Evolutionary conservation across 2,797 vertebrate species (phyloP).

Genomic region (Borostomias antarcticus): DNA sequence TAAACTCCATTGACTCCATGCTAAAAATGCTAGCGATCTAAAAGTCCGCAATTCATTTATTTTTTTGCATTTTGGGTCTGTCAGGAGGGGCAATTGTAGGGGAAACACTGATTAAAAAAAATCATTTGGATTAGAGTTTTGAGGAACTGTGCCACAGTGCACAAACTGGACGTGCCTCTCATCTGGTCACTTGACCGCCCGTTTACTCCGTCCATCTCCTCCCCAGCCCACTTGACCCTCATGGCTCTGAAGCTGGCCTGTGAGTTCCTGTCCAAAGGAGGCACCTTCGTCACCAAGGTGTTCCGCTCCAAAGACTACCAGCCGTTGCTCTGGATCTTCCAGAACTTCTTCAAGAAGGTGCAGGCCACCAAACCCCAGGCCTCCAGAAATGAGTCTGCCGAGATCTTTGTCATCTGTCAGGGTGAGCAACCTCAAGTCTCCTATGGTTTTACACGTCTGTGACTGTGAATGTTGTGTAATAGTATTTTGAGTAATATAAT

Average conservation of each 20-base stretch:
- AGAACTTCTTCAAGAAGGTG: slow-evolving; percentile 94
- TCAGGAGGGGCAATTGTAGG: too few relatives aligned
- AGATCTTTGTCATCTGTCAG: slow-evolving; percentile 97
- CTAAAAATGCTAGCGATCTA: too few relatives aligned
- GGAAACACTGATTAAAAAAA: too few relatives aligned
- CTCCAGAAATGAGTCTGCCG: slow-evolving; percentile 93
- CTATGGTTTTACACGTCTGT: too few relatives aligned
- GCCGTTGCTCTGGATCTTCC: slow-evolving; percentile 95
- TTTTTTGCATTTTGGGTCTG: too few relatives aligned
- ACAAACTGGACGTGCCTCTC: too few relatives aligned
- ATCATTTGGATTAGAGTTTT: too few relatives aligned
- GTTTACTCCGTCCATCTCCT: neutral
- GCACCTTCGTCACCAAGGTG: slow-evolving; percentile 95
- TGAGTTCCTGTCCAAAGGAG: slow-evolving; percentile 90
- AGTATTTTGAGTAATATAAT: neutral
- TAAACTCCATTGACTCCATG: too few relatives aligned
- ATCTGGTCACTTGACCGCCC: too few relatives aligned
- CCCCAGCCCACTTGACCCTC: slow-evolving; percentile 87
- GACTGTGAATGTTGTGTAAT: too few relatives aligned
- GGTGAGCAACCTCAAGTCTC: slow-evolving; percentile 69
- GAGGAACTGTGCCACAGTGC: too few relatives aligned
- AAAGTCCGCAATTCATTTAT: too few relatives aligned
- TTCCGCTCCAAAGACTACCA: slow-evolving; percentile 98
- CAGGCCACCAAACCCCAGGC: slow-evolving; percentile 97
- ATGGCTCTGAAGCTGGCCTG: slow-evolving; percentile 93